These are phyloP conservation scores for Trachelus stipa DNA, from an alignment of 2,888 invertebrate species.

Conservation along the genomic window DNA sequence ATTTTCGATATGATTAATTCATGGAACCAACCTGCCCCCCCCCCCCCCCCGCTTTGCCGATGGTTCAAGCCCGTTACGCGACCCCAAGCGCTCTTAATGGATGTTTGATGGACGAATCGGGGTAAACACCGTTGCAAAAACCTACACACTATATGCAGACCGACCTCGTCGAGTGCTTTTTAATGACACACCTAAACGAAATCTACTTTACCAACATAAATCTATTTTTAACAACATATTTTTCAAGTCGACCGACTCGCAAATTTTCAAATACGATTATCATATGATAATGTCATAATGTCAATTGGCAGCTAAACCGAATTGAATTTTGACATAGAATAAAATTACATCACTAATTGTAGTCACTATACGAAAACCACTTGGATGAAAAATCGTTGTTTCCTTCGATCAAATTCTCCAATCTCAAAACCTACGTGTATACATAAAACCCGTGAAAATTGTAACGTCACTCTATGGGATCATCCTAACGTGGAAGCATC, in stretches of 20 bases:
- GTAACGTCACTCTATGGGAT: not conserved
- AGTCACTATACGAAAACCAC: not conserved
- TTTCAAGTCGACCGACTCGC: not conserved
- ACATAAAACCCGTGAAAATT: not conserved
- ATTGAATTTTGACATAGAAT: too few relatives aligned
- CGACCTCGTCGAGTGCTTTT: not conserved
- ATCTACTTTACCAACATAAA: not conserved
- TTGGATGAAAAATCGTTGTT: not conserved
- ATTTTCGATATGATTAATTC: constrained; percentile 14
- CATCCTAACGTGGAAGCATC: not conserved
- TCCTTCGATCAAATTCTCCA: not conserved
- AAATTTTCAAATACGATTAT: too few relatives aligned
- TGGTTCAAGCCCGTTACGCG: not conserved
- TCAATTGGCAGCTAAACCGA: not conserved
- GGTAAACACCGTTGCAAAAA: not conserved
- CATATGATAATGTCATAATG: too few relatives aligned
- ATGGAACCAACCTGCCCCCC: not conserved
- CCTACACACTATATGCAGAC: not conserved
- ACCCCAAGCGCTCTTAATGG: constrained; percentile 9
- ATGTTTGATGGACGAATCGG: constrained; percentile 6
- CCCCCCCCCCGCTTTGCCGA: not conserved
- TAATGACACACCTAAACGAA: not conserved
- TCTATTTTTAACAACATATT: not conserved
- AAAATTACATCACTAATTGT: not conserved
- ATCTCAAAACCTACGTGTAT: not conserved